Evolutionary conservation across 1,140 invertebrate species (phyloP).

Genomic region (Glossosoma conforme): DNA sequence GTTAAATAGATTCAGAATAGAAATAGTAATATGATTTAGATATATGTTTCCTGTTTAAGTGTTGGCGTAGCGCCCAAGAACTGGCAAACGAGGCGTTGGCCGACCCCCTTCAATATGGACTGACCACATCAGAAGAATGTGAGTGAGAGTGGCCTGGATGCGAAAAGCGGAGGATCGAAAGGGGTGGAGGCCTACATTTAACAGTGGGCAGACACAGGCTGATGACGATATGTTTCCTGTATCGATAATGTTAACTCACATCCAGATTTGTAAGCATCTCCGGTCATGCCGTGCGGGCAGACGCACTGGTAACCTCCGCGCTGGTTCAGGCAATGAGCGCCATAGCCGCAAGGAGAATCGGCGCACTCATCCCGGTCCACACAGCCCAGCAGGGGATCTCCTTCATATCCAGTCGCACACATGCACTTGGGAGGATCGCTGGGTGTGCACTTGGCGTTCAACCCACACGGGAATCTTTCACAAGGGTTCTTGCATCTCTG

Average conservation of each 20-base stretch:
- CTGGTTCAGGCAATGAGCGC: conserved; percentile 81
- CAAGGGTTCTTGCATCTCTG: conserved; percentile 87
- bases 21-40: no score
- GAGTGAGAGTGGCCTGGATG: no score
- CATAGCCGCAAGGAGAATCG: conserved; percentile 75
- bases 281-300: conserved; percentile 73
- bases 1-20: no score
- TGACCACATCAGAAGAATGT: no score
- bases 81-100: no score
- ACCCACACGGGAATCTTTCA: conserved; percentile 81
- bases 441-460: conserved; percentile 88
- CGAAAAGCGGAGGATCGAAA: no score
- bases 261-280: conserved; percentile 77
- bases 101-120: no score
- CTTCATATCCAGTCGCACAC: conserved; percentile 78
- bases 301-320: conserved; percentile 80
- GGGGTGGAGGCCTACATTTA: no score
- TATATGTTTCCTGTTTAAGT: no score
- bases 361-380: conserved; percentile 78
- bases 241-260: conserved; percentile 62
- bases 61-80: no score
- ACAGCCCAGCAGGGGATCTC: conserved; percentile 77
- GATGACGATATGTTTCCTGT: no score
- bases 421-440: conserved; percentile 84
- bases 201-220: no score